Evolutionary conservation across 2,113 vertebrate species (phyloP).

Genomic region (Nothocercus nigrocapillus): DNA sequence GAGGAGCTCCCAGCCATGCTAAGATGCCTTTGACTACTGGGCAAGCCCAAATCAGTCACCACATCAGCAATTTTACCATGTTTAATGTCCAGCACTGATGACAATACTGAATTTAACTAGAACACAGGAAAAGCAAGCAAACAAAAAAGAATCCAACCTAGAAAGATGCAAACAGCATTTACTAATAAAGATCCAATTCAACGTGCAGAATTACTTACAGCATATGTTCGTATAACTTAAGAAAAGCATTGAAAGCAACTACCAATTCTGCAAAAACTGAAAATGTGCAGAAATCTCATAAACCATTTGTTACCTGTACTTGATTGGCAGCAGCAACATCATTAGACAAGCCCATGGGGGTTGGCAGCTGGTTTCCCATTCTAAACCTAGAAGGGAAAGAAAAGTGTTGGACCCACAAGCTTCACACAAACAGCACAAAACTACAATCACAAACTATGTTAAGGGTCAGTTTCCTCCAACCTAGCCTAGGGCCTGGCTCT

Average conservation of each 20-base stretch:
- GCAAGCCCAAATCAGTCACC: not conserved
- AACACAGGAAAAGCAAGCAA: not conserved
- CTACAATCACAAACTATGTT: not conserved
- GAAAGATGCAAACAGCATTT: not conserved
- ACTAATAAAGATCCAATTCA: not conserved
- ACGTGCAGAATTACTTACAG: not conserved
- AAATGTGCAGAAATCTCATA: not conserved
- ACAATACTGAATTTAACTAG: not conserved
- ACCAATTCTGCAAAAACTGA: not conserved
- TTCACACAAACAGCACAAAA: rapidly evolving
- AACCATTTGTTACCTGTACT: constrained; percentile 70
- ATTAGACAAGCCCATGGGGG: not conserved
- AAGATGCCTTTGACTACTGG: not conserved
- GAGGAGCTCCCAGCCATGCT: not conserved
- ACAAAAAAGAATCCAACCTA: not conserved
- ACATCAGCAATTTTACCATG: not conserved
- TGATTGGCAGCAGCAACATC: constrained; percentile 42
- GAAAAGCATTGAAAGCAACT: not conserved
- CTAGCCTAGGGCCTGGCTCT: not conserved
- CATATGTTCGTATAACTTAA: not conserved
- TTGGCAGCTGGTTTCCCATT: constrained; percentile 62
- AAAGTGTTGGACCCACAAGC: rapidly evolving
- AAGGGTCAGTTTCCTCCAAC: rapidly evolving
- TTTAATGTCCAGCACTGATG: rapidly evolving
- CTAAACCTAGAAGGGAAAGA: constrained; percentile 32